Percentiles rank a stretch among this genome's conserved stretches.
phyloP scores from a whole-genome alignment of 2,797 vertebrate species.

The Luscinia luscinia region DNA sequence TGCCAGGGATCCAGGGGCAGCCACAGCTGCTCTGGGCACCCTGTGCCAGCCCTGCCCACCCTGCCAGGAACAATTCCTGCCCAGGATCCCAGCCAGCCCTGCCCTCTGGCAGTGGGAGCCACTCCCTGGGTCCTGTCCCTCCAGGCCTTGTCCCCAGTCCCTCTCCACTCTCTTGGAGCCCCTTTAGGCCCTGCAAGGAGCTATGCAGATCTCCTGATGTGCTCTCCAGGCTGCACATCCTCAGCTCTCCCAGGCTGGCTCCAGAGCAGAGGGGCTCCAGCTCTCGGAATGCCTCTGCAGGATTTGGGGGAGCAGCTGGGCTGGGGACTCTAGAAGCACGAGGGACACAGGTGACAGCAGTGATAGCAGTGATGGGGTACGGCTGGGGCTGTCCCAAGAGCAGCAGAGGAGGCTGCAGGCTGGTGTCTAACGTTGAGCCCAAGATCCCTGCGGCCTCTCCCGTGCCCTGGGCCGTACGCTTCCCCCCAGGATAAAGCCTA shows the following conservation, averaged over 20 bases:
- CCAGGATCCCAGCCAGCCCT: rapidly evolving
- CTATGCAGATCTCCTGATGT: background rate
- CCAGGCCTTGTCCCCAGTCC: rapidly evolving
- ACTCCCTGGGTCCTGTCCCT: background rate
- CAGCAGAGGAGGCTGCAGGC: background rate
- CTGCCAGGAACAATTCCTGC: background rate
- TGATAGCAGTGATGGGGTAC: rapidly evolving
- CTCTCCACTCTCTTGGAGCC: background rate
- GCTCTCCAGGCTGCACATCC: background rate
- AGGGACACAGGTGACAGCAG: background rate
- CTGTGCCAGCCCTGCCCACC: background rate
- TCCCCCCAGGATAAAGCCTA: background rate
- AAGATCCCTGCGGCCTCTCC: rapidly evolving
- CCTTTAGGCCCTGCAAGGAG: rapidly evolving
- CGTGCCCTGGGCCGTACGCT: rapidly evolving
- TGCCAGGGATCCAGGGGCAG: background rate
- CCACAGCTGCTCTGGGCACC: background rate
- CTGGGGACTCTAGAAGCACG: background rate
- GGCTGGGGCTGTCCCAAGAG: background rate
- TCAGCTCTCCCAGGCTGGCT: background rate
- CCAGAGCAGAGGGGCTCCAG: background rate
- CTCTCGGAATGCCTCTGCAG: rapidly evolving
- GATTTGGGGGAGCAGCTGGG: background rate
- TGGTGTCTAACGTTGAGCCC: background rate
- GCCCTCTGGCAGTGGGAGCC: background rate